Evolutionary conservation across 2,797 vertebrate species (phyloP).

Genomic region (Nyctalus aviator): DNA sequence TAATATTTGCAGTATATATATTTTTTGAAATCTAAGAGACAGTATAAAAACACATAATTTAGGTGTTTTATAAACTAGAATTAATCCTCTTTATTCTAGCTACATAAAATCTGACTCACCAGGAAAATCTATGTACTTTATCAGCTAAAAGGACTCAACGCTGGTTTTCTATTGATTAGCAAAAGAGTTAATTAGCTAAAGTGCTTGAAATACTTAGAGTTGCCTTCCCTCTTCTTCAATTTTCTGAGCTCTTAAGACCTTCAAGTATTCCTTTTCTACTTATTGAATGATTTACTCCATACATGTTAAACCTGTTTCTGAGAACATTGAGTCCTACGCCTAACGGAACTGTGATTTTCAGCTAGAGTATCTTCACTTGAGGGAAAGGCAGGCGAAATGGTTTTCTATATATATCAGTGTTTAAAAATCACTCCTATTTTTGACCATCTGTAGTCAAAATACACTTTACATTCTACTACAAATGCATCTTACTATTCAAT

Average conservation of each 20-base stretch:
- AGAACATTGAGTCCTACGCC: not conserved
- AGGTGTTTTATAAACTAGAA: not conserved
- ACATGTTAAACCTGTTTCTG: slow-evolving; percentile 1
- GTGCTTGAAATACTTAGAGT: slow-evolving; percentile 1
- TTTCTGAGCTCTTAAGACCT: not conserved
- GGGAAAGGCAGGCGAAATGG: not conserved
- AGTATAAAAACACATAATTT: not conserved
- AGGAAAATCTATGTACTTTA: slow-evolving; percentile 16
- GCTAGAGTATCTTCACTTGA: not conserved
- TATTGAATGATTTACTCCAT: slow-evolving; percentile 19
- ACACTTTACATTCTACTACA: not conserved
- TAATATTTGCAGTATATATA: not conserved
- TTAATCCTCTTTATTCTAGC: not conserved
- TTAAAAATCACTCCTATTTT: slow-evolving; percentile 44
- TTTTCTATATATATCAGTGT: not conserved
- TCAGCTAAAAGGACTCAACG: slow-evolving; percentile 4
- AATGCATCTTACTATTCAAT: not conserved
- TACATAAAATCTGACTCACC: not conserved
- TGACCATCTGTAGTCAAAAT: slow-evolving; percentile 43
- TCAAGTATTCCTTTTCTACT: not conserved
- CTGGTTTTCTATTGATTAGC: slow-evolving; percentile 7
- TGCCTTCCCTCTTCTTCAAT: not conserved
- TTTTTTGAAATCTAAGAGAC: not conserved
- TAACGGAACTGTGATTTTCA: not conserved
- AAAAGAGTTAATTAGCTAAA: not conserved